phyloP scores from a whole-genome alignment of 2,113 vertebrate genomes.

The Trematocara marginatum region DNA sequence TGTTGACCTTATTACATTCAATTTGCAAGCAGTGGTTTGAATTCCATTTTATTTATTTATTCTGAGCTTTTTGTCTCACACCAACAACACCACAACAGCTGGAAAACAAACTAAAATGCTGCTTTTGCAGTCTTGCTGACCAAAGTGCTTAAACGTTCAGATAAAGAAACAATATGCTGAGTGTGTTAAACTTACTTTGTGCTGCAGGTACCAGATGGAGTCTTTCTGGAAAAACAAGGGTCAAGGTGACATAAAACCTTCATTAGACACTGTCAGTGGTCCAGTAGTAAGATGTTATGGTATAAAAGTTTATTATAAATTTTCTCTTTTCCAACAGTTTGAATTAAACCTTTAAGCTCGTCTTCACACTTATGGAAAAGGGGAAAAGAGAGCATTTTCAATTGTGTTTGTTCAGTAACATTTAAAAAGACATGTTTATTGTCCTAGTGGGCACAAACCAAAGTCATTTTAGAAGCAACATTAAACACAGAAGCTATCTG shows the following conservation, averaged over 20 bases:
- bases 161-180: not conserved
- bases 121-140: not conserved
- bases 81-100: not conserved
- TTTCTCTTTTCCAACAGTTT: rapidly evolving
- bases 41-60: not conserved
- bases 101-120: not conserved
- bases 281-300: not conserved
- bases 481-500: not conserved
- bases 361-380: not conserved
- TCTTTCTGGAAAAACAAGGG: not conserved
- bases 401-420: too few relatives aligned
- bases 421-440: not conserved
- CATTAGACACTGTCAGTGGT: not conserved
- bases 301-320: not conserved
- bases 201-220: not conserved
- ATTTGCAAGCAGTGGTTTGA: not conserved
- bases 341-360: not conserved
- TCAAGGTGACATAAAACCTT: not conserved
- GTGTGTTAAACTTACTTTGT: not conserved
- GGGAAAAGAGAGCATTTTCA: not conserved
- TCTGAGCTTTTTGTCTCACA: not conserved
- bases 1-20: not conserved
- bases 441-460: not conserved
- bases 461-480: not conserved
- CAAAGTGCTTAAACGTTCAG: not conserved